phyloP scores from a whole-genome alignment of 2,113 vertebrate genomes.

The Petrocephalus microphthalmus region DNA sequence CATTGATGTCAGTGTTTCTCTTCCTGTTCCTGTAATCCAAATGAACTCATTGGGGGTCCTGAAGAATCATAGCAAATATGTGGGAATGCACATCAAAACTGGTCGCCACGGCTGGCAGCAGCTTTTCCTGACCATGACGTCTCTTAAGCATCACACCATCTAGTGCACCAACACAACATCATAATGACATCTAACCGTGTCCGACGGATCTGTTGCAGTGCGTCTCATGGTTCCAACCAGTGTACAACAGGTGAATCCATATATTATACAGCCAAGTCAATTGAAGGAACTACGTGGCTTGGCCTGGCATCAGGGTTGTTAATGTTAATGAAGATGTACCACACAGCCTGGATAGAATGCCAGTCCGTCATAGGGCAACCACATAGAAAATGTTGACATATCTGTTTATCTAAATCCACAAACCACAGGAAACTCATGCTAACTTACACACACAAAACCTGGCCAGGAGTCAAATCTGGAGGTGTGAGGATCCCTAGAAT shows the following conservation, averaged over 20 bases:
- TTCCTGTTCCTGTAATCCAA: not conserved
- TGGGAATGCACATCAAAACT: slow-evolving; percentile 29
- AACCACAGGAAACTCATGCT: not conserved
- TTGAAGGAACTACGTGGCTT: not conserved
- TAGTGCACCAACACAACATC: not conserved
- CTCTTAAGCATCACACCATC: not conserved
- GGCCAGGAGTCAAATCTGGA: not conserved
- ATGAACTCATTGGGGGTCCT: not conserved
- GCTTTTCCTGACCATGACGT: not conserved
- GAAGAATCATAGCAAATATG: not conserved
- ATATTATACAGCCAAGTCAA: not conserved
- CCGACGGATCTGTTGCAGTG: not conserved
- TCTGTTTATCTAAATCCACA: not conserved
- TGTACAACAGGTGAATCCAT: not conserved
- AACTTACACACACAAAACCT: not conserved
- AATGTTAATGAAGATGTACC: not conserved
- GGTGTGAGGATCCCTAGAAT: not conserved
- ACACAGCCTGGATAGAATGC: not conserved
- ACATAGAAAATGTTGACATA: not conserved
- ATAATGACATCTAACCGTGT: not conserved
- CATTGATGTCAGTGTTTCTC: slow-evolving; percentile 13
- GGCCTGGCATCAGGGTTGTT: not conserved
- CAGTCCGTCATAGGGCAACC: not conserved
- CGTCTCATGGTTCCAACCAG: not conserved
- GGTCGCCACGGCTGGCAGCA: slow-evolving; percentile 48